phyloP scores from a whole-genome alignment of 2,113 vertebrate genomes.

The Indri indri region DNA sequence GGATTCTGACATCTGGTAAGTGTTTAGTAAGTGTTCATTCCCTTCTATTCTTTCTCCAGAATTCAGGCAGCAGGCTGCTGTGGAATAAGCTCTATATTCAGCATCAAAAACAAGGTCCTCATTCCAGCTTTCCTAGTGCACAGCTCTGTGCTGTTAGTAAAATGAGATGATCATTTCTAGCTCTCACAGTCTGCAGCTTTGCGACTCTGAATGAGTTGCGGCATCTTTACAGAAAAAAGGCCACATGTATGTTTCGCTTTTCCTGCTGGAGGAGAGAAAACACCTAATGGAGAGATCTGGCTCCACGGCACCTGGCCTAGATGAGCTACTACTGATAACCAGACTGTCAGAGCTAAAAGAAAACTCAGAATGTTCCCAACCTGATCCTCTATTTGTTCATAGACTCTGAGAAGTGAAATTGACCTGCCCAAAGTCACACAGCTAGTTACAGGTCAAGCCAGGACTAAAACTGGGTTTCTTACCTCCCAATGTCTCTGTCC shows the following conservation, averaged over 20 bases:
- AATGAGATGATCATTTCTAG: not conserved
- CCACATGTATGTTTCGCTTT: not conserved
- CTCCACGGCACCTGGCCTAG: not conserved
- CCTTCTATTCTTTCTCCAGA: not conserved
- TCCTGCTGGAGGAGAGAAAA: not conserved
- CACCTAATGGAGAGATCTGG: not conserved
- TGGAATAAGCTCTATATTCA: not conserved
- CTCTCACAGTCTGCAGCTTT: not conserved
- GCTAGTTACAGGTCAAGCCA: not conserved
- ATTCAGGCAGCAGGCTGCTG: not conserved
- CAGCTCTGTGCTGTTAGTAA: not conserved
- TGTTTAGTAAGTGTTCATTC: not conserved
- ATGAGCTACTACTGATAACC: not conserved
- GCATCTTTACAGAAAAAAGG: not conserved
- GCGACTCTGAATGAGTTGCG: not conserved
- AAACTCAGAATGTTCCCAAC: not conserved
- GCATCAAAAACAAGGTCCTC: not conserved
- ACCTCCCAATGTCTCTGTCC: not conserved
- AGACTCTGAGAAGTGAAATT: not conserved
- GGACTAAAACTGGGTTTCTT: not conserved
- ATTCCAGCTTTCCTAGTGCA: not conserved
- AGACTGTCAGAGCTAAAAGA: not conserved
- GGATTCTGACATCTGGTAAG: not conserved
- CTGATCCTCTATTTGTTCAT: no score
- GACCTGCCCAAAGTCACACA: not conserved